A percentile compares a stretch with the other conserved stretches of the same genome.
Conservation (phyloP, 23 tunicate genomes). For the Styela plicata region DNA sequence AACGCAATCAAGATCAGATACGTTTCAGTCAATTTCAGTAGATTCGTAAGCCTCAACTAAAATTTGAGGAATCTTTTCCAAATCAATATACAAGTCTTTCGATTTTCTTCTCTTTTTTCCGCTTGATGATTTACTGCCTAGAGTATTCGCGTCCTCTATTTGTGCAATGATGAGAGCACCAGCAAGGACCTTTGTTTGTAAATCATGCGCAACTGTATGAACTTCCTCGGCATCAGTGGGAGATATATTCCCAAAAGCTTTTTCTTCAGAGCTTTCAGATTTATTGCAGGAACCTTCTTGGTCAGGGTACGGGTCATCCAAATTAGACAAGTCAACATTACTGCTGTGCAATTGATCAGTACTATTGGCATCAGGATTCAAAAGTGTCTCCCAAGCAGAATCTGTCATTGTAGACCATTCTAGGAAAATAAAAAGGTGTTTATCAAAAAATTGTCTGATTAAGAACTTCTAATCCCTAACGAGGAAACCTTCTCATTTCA, state of each 20-base stretch:
- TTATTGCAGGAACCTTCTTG: neutral
- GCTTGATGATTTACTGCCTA: neutral
- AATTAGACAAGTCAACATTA: constrained; percentile 9
- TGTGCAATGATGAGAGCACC: constrained; percentile 6
- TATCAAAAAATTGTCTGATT: too few species aligned
- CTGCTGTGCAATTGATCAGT: constrained; percentile 16
- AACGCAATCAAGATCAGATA: too few species aligned
- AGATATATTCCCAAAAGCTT: neutral
- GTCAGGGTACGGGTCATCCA: constrained; percentile 8
- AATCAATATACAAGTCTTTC: neutral
- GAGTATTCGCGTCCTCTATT: neutral
- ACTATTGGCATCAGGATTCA: neutral
- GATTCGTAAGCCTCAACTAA: neutral
- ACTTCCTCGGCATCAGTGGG: constrained; percentile 3
- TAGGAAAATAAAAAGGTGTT: too few species aligned
- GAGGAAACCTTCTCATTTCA: too few species aligned
- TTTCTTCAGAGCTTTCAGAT: neutral
- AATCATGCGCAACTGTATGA: neutral
- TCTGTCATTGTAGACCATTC: constrained; percentile 30
- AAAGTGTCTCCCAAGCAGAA: constrained; percentile 16
- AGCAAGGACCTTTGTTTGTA: constrained; percentile 10
- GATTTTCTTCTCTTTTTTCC: neutral
- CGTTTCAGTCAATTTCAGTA: neutral
- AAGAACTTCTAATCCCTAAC: too few species aligned
- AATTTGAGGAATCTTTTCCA: neutral